Base-by-base conservation (phyloP, 2,888 invertebrate species). In the Andrena haemorrhoa region DNA sequence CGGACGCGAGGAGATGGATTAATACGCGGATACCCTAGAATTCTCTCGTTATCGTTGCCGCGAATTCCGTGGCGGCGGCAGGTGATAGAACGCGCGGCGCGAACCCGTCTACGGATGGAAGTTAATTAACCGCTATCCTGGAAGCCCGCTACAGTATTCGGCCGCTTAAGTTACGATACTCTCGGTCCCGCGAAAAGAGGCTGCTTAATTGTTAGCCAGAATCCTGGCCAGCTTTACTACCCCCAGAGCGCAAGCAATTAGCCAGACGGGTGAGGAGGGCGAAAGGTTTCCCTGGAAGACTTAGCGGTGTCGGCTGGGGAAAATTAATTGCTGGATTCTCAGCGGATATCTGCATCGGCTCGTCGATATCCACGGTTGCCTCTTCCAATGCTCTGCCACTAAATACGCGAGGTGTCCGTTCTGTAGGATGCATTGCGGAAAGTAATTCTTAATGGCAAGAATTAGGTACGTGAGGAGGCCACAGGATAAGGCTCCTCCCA, bases 121-220 rank as follows among this genome's bases (percentile, higher is more conserved):
- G 61, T 84, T 87, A 87, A 86, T 86, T 85, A 82, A 79, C 75
- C 61, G 79, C 80, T 82, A 79, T 74, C 74, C 51, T 23, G 60
- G 60, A 82, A 82, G 23, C 65, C 61, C 2, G 20, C n/a, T 2
- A 35, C 31, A 10, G n/a, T 35, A 69, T 58, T 35, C 53, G 53
- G 23, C n/a, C 56, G 60, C 35, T 69, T 61, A 58, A 68, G 16
- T 71, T 58, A 31, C 74, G 29, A 77, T 64, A 29, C 31, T 20
- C 8, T 20, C 8, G 8, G n/a, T 26, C 26, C 49, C 64, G 77
- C 47, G 74, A 71, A 56, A 56, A 47, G 49, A 20, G 68, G n/a
- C 61, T 72, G 60, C 72, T 70, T 65, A 61, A 83, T 75, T 72
- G 82, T 75, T 68, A 31, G 31, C 26, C 12, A 53, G 66, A 81